phyloP scores from a whole-genome alignment of 2,797 vertebrate species.

The Eurystomus glaucurus region DNA sequence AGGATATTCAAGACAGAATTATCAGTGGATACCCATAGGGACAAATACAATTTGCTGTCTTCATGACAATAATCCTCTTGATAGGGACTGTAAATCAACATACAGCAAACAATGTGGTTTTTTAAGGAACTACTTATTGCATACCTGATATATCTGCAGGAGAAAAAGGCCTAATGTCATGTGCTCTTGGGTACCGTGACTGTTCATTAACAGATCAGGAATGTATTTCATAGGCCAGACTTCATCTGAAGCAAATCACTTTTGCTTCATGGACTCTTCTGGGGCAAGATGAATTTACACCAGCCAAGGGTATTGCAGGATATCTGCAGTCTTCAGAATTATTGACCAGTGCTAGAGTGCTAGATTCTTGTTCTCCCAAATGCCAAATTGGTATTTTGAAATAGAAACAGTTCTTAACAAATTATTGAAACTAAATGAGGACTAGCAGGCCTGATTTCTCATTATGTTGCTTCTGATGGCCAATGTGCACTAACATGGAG shows the following conservation, averaged over 20 bases:
- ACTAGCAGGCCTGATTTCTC: background rate
- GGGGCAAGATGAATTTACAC: background rate
- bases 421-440: background rate
- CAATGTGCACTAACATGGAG: background rate
- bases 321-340: background rate
- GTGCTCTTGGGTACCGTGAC: background rate
- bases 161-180: background rate
- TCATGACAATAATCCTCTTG: background rate
- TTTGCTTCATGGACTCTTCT: background rate
- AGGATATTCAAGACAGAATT: background rate
- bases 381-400: constrained; percentile 2
- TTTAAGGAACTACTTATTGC: background rate
- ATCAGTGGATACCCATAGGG: background rate
- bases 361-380: background rate
- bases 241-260: constrained; percentile 14
- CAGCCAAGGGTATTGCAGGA: background rate
- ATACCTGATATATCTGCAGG: background rate
- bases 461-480: background rate
- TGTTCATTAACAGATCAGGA: constrained; percentile 27
- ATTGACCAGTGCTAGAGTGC: background rate
- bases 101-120: background rate
- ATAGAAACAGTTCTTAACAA: constrained; percentile 17
- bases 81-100: background rate
- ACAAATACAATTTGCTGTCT: background rate
- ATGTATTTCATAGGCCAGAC: background rate